Percentiles rank a stretch among this genome's conserved stretches.
Evolutionary conservation across 2,113 vertebrate species (phyloP).

Genomic region (Chlorocebus sabaeus): DNA sequence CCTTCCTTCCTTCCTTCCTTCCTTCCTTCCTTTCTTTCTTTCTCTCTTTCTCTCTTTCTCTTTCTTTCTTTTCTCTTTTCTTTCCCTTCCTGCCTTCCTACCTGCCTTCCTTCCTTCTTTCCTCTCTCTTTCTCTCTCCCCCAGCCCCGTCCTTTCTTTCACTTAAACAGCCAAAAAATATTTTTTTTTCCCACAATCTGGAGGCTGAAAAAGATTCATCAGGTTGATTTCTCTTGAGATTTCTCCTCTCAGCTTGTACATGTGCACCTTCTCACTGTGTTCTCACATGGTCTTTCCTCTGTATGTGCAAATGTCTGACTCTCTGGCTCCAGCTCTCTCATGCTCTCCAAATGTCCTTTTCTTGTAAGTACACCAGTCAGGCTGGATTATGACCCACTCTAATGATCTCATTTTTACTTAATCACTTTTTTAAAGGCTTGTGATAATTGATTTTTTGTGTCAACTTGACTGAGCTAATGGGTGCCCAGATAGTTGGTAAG

Average conservation of each 20-base stretch:
- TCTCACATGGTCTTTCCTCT: neutral
- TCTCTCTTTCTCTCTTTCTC: no score
- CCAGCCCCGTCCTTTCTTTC: neutral
- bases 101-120: fast-evolving
- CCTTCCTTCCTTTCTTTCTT: fast-evolving
- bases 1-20: no score
- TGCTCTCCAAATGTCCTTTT: neutral
- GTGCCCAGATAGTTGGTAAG: neutral
- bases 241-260: neutral
- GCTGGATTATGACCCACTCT: neutral
- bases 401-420: neutral
- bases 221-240: neutral
- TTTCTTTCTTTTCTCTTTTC: no score
- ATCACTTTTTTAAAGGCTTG: neutral
- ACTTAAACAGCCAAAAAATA: neutral
- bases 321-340: no score
- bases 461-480: neutral
- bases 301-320: neutral
- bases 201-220: neutral
- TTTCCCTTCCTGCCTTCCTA: no score
- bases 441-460: neutral
- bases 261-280: neutral
- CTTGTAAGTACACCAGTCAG: neutral
- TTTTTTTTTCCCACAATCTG: neutral
- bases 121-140: fast-evolving